Evolutionary conservation across 2,113 vertebrate genomes (phyloP), one percentile per base, ranked within the genome.

Genomic region (Athene cunicularia): DNA sequence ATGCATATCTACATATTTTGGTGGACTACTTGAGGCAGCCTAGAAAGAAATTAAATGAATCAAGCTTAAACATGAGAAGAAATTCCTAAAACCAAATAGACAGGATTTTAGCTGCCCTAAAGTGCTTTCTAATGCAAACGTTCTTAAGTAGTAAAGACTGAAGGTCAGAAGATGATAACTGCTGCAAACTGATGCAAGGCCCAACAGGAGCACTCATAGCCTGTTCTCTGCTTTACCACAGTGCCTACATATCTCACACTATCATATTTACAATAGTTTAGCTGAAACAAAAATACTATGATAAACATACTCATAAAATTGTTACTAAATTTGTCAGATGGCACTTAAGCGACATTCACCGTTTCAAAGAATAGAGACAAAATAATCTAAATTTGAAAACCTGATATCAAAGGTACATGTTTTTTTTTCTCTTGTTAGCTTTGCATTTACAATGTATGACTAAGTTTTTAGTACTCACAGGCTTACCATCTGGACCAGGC

Each of bases 401-500:
- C 50, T 85, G 28, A 0, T 63, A 50, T 35, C 43, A 70, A 41
- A 11, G 19, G 27, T 75, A 74, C 26, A 45, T 32, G 16, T 10
- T 28, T 93, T 76, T 93, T 76, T 76, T 86, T 60, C 16, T 76
- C 66, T 80, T 27, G 16, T 41, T 71, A 82, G 55, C 85, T 95
- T 92, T 79, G 86, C 64, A 94, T 96, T 94, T 97, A 93, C 93
- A 97, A 95, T 96, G 98, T 97, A 98, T 98, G 98, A 98, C 98
- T 97, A 99, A 99, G 99, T 98, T 98, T 99, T 97, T 98, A 99
- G 99, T 99, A 99, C 99, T 99, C 99, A 99, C 99, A 99, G 99
- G 99, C 99, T 99, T 99, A 99, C 99, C 99, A 99, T 99, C 99
- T 99, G 99, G 99, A 99, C 99, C 99, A 98, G 98, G 96, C 96